Evolutionary conservation across 2,888 invertebrate species (phyloP).

Genomic region (Vannuccia rotundouncinata): DNA sequence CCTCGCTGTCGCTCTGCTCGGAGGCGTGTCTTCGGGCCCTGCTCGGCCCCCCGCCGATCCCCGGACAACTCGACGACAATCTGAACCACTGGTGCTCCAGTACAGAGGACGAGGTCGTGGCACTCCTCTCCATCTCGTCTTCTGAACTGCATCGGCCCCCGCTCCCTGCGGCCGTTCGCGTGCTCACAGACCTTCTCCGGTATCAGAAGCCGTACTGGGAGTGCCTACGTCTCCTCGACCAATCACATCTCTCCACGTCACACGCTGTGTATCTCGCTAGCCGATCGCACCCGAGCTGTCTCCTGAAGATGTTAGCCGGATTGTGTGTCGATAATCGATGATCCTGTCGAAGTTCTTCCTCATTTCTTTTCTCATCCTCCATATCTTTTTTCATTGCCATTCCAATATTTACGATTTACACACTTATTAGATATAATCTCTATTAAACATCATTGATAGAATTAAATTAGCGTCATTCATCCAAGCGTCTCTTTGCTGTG

Average conservation of each 20-base stretch:
- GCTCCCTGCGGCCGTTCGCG: not conserved
- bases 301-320: not conserved
- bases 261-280: constrained; percentile 6
- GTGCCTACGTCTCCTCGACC: not conserved
- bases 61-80: not conserved
- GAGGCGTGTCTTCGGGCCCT: constrained; percentile 90
- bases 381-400: not conserved
- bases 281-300: not conserved
- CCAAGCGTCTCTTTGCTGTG: too few species aligned
- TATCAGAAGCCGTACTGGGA: not conserved
- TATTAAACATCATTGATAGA: not conserved
- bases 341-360: not conserved
- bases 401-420: too few species aligned
- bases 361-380: not conserved
- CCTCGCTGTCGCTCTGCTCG: constrained; percentile 90
- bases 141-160: not conserved
- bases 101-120: not conserved
- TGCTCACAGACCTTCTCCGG: not conserved
- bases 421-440: too few species aligned
- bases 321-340: not conserved
- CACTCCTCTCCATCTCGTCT: not conserved
- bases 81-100: not conserved
- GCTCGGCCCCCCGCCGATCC: constrained; percentile 23
- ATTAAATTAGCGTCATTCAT: not conserved
- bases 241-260: constrained; percentile 1